Base-by-base conservation (phyloP, 2,113 vertebrate genomes). In the Pseudorhombus dupliciocellatus region DNA sequence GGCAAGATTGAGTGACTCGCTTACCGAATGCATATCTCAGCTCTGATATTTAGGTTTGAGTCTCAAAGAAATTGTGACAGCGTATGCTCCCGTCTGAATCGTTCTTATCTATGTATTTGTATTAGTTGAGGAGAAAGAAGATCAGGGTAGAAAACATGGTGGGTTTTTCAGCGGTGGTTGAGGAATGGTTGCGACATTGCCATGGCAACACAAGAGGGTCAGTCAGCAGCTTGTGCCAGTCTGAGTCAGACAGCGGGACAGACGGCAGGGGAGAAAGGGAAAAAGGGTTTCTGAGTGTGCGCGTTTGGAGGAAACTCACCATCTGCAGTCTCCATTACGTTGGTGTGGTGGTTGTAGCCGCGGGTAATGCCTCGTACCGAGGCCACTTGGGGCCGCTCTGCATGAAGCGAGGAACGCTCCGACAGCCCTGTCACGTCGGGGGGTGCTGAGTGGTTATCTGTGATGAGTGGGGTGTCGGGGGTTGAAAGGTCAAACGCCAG, bases 381-480 rank as follows among this genome's bases (percentile, higher is more conserved):
- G 2, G 94, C 92, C 24, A 95, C 90, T 86, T 95, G 96, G 0
- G 95, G 93, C 51, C 87, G 93, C 82, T 97, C 96, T 18, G 64
- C 57, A 1, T 90, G 91, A 73, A 89, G 80, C 3, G 90, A 86
- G 60, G 90, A 75, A 56, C 92, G 93, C 66, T 95, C 95, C 50
- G 92, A 90, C 48, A 97, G 93, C 77, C 96, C 96, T 0, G 97
- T 99, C 86, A 98, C 97, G 7, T 98, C 97, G 0, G 97, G 97
- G 65, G 97, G 97, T 2, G 96, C 95, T 50, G 92, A 92, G 91
- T 94, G 95, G 91, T 96, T 94, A 91, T 96, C 96, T 97, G 94
- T 65, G 86, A 81, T 77, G 89, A 90, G 34, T 75, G 88, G 87
- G 81, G 84, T 84, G 83, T 82, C 30, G 78, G 81, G 84, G 64